These are phyloP conservation scores for Tetragnatha versicolor DNA, from an alignment of 1,140 invertebrate genomes.

Conservation along the genomic window DNA sequence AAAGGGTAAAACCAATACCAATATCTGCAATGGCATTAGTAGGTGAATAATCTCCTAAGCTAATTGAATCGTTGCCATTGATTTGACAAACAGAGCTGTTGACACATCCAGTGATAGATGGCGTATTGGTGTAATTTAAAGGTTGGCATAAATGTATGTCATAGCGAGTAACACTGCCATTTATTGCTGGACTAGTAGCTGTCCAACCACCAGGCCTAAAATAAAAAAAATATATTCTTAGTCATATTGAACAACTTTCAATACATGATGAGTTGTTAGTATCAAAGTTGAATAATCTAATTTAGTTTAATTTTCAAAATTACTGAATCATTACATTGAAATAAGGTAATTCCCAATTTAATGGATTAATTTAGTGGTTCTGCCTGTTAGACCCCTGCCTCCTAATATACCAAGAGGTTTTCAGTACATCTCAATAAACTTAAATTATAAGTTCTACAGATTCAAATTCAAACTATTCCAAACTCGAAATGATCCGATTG, in stretches of 20 bases:
- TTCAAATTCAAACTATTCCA: too few relatives aligned
- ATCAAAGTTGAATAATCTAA: too few relatives aligned
- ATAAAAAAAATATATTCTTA: not conserved
- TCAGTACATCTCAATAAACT: too few relatives aligned
- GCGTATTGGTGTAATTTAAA: not conserved
- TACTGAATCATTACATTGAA: too few relatives aligned
- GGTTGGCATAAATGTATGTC: constrained; percentile 22
- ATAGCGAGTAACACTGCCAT: constrained; percentile 6
- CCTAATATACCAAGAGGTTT: too few relatives aligned
- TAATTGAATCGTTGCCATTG: not conserved
- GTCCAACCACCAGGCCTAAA: constrained; percentile 36
- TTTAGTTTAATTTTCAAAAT: too few relatives aligned
- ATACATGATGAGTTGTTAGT: not conserved
- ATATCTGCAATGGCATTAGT: not conserved
- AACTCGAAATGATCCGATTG: too few relatives aligned
- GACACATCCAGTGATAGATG: not conserved
- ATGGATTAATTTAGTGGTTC: too few relatives aligned
- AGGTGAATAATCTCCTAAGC: constrained; percentile 43
- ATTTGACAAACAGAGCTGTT: constrained; percentile 38
- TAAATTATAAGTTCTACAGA: too few relatives aligned
- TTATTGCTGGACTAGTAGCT: constrained; percentile 8
- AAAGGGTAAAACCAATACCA: constrained; percentile 19
- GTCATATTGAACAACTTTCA: not conserved
- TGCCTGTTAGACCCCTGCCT: too few relatives aligned
- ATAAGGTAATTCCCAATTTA: too few relatives aligned